phyloP scores from a whole-genome alignment of 2,888 invertebrate genomes.

The Epinotia ramella region DNA sequence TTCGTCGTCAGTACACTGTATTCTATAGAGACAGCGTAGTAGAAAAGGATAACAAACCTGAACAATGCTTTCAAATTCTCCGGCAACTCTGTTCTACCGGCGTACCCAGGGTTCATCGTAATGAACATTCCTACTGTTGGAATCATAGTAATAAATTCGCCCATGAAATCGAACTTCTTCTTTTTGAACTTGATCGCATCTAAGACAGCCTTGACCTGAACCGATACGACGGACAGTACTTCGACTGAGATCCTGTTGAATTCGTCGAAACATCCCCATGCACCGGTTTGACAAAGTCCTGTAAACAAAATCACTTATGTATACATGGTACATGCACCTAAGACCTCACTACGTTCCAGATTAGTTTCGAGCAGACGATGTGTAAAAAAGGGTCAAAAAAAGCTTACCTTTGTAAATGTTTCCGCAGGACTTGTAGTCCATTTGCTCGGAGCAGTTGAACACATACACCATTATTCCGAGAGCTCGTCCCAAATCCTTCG shows the following conservation, averaged over 20 bases:
- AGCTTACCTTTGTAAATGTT: slow-evolving; percentile 94
- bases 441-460: slow-evolving; percentile 98
- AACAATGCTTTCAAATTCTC: slow-evolving; percentile 91
- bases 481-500: slow-evolving; percentile 97
- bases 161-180: slow-evolving; percentile 92
- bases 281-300: slow-evolving; percentile 96
- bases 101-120: slow-evolving; percentile 98
- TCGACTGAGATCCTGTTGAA: slow-evolving; percentile 98
- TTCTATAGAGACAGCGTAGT: neutral
- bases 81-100: slow-evolving; percentile 95
- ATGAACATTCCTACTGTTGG: slow-evolving; percentile 96
- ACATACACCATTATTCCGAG: slow-evolving; percentile 98
- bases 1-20: neutral
- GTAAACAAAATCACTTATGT: neutral
- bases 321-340: neutral
- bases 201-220: slow-evolving; percentile 94
- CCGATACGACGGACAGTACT: slow-evolving; percentile 97
- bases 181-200: slow-evolving; percentile 95
- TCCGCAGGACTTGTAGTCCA: slow-evolving; percentile 98
- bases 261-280: slow-evolving; percentile 99
- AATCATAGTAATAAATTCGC: slow-evolving; percentile 90
- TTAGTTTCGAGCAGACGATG: neutral
- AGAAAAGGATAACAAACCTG: slow-evolving; percentile 62
- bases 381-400: neutral
- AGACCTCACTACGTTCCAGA: neutral